phyloP scores from a whole-genome alignment of 1,140 invertebrate species.

The Drosophila bipectinata region DNA sequence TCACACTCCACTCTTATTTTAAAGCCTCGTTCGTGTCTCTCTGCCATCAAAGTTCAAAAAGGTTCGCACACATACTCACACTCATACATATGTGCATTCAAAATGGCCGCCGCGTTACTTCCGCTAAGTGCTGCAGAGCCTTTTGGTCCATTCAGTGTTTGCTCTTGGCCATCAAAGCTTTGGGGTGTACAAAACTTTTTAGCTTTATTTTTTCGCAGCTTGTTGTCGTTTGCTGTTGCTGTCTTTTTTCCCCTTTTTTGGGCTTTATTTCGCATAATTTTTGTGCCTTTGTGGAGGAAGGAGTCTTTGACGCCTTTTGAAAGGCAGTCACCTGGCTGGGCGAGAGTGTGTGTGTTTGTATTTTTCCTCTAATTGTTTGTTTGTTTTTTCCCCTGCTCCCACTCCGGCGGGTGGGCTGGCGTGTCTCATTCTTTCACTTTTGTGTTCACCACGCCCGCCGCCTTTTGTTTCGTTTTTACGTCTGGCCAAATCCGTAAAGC shows the following conservation, averaged over 20 bases:
- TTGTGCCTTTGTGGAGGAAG: conserved; percentile 45
- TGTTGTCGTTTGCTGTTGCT: conserved; percentile 17
- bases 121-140: conserved; percentile 38
- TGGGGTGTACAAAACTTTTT: conserved; percentile 40
- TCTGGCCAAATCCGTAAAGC: conserved; percentile 76
- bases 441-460: conserved; percentile 1
- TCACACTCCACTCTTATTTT: neutral
- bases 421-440: neutral
- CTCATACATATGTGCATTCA: conserved; percentile 20
- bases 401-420: neutral
- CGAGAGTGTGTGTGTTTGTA: conserved; percentile 36
- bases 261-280: conserved; percentile 76
- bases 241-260: conserved; percentile 23
- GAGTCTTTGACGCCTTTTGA: conserved; percentile 71
- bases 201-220: conserved; percentile 28
- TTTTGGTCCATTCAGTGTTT: conserved; percentile 53
- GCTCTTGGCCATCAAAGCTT: conserved; percentile 60
- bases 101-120: conserved; percentile 49
- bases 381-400: conserved; percentile 38
- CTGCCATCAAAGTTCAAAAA: conserved; percentile 33
- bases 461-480: conserved; percentile 79
- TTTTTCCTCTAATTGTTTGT: conserved; percentile 74
- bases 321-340: conserved; percentile 55
- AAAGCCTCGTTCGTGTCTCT: conserved; percentile 7
- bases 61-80: conserved; percentile 5